Evolutionary conservation across 1,140 invertebrate genomes (phyloP), one percentile per base, ranked within the genome.

Genomic region (Anoplolepis gracilipes): DNA sequence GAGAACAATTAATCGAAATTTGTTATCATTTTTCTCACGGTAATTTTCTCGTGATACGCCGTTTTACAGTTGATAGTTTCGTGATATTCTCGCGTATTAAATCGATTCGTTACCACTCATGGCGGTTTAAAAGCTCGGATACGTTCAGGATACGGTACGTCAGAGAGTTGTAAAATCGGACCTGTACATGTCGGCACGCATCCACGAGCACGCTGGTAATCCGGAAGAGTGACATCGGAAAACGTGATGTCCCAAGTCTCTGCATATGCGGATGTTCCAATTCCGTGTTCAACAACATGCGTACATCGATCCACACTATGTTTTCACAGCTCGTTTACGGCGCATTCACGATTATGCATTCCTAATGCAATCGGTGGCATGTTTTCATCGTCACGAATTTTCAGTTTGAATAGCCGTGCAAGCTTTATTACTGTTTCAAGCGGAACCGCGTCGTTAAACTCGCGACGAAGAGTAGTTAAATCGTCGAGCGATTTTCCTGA

Each of bases 91-190:
- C 36, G 55, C 62, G 86, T 64, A 61, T 81, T 79, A 76, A 82
- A 81, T 86, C 82, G 57, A 55, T 53, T 76, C 59, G 69, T 77
- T 77, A 72, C 73, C 85, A 67, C 84, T 87, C 67, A 77, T 67
- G 61, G 69, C 61, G 36, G 25, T 61, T 73, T 69, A 69, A 84
- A 87, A 72, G 78, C 86, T 84, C 57, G 85, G n/a, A 16, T 46
- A 39, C 7, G 39, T 25, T 69, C 55, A 46, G 65, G 70, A 84
- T 84, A 77, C 30, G 87, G 36, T 72, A 67, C 78, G 85, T 87
- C 73, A 72, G 28, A 53, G 57, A 36, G 19, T n/a, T 55, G 73
- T 86, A 86, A 87, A 87, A 42, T 87, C 69, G 77, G 33, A 39
- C 85, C 6, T 30, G 49, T 39, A 59, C 67, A 55, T 59, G 59